Evolutionary conservation across 2,888 invertebrate genomes (phyloP), one percentile per base, ranked within the genome.

Genomic region (Hydroisotoma schaefferi): DNA sequence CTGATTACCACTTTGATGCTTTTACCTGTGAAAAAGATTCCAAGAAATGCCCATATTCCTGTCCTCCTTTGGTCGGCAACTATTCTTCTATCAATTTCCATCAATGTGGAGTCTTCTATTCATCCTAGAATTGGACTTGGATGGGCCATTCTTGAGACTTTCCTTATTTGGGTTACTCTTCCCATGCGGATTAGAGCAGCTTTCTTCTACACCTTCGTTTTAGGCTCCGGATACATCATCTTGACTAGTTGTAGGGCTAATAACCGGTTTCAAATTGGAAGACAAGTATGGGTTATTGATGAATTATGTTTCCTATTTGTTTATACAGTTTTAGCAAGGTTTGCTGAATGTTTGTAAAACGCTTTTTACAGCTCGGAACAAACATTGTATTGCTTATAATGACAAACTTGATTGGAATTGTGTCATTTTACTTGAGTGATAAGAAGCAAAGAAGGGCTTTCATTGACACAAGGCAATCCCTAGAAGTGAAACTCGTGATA

Each of bases 401-500:
- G 54, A 85, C 90, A 15, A 86, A 87, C 59, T 76, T 87, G 27
- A 81, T 94, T 72, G 94, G 94, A 0, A 77, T 86, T 33, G 80
- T 86, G 59, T 85, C 85, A 43, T 87, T 85, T 76, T 83, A 85
- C 61, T 82, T 88, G 75, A 85, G 86, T 70, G 93, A 94, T 77
- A 86, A 87, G 69, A 90, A 92, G 77, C 93, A 93, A 75, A 83
- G 93, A 48, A 81, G 87, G 59, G 92, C 94, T 46, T 61, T 61
- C 56, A 81, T 89, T 65, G 92, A 94, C 78, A 93, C 94, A 3
- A 87, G 92, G 75, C 87, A 90, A 78, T 93, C 93, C 73, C 81
- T 94, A 68, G 89, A 91, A 75, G 90, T 93, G 72, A 94, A 93
- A 78, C 83, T 93, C 74, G 87, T 91, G 57, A 91, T 94, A 72